Evolutionary conservation across 2,888 invertebrate species (phyloP).

Genomic region (Ophion ventricosus): DNA sequence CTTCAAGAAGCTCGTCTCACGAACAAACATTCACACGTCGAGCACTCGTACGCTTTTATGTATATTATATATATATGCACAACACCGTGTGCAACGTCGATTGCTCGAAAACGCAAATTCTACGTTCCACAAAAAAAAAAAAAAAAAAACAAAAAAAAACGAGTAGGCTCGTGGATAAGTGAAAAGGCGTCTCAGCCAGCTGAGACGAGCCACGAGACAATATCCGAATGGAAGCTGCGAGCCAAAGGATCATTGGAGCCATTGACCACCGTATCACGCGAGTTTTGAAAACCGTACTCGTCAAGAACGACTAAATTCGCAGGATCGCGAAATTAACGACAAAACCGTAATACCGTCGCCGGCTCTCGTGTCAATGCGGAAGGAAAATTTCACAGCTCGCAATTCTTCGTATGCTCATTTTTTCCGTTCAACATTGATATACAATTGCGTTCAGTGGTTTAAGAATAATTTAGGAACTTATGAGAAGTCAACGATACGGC

Average conservation of each 20-base stretch:
- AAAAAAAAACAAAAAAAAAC: neutral
- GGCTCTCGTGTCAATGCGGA: too few species aligned
- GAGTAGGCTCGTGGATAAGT: too few species aligned
- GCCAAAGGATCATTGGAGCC: neutral
- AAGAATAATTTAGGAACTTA: neutral
- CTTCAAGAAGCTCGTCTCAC: neutral
- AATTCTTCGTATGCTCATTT: neutral
- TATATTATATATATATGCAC: constrained; percentile 54
- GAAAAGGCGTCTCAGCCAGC: too few species aligned
- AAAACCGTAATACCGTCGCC: too few species aligned
- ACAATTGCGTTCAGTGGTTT: neutral
- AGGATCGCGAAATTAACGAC: neutral
- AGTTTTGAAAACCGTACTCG: neutral
- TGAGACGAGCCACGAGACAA: neutral
- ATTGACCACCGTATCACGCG: neutral
- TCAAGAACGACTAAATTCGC: too few species aligned
- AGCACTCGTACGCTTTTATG: constrained; percentile 2
- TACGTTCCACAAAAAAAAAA: neutral
- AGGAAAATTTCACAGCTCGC: neutral
- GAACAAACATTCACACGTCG: neutral
- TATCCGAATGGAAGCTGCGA: neutral
- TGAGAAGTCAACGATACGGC: neutral
- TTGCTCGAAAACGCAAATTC: neutral
- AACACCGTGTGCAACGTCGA: constrained; percentile 6
- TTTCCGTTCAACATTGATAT: neutral